Percentiles rank a stretch among this genome's conserved stretches.
Conservation (phyloP, 1,140 invertebrate genomes). For the Phymorhynchus buccinoides region DNA sequence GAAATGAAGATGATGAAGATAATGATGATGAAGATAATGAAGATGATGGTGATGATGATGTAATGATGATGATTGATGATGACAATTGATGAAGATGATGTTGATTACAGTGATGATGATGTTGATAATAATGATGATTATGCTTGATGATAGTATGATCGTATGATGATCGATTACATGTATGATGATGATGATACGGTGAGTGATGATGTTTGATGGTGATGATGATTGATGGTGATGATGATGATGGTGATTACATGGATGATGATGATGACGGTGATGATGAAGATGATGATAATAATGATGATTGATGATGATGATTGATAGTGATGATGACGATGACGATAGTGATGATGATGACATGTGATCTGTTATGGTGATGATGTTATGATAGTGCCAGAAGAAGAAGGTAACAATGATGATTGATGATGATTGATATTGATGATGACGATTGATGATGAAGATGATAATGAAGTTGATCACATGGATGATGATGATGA, state of each 20-base stretch:
- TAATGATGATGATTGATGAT: neutral
- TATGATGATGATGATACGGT: too few relatives aligned
- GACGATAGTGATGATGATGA: neutral
- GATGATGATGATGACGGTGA: too few relatives aligned
- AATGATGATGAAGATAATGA: neutral
- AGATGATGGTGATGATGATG: neutral
- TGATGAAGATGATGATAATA: too few relatives aligned
- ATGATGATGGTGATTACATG: neutral
- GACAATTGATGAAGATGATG: neutral
- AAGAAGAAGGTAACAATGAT: too few relatives aligned
- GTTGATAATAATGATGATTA: neutral
- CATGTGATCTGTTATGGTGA: too few relatives aligned
- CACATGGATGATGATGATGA: neutral
- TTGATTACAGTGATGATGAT: too few relatives aligned
- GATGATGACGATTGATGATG: too few relatives aligned
- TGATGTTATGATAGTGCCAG: too few relatives aligned
- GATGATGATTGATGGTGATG: constrained; percentile 1
- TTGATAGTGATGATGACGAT: neutral
- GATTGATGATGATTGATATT: too few relatives aligned
- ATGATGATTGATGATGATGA: too few relatives aligned
- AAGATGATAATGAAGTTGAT: neutral
- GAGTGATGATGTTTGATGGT: too few relatives aligned
- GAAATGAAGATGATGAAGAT: neutral
- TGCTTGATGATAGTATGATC: too few relatives aligned
- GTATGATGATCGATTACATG: neutral